These are phyloP conservation scores for Ommatoiulus sabulosus DNA, from an alignment of 2,888 invertebrate species.

Conservation along the genomic window DNA sequence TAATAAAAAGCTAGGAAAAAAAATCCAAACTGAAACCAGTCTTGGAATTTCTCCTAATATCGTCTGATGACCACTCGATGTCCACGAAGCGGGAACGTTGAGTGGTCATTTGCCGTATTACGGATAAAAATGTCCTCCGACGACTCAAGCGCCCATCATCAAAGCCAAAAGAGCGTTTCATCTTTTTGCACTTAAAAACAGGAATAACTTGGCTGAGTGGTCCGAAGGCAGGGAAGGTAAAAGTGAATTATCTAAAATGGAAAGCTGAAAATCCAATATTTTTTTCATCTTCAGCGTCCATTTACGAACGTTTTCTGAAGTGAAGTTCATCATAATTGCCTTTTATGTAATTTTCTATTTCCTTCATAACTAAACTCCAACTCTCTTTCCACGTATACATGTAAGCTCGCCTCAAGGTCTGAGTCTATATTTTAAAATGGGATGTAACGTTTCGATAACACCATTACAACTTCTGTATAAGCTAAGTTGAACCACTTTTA, in stretches of 20 bases:
- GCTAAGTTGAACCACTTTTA: too few relatives aligned
- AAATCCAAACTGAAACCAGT: too few relatives aligned
- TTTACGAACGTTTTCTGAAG: neutral
- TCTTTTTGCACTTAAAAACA: neutral
- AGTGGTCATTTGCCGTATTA: neutral
- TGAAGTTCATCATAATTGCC: neutral
- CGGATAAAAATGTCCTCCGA: neutral
- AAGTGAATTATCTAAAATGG: conserved; percentile 5
- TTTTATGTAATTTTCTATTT: neutral
- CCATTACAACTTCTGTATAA: too few relatives aligned
- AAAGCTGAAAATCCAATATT: conserved; percentile 9
- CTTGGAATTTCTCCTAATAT: neutral
- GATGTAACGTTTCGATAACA: too few relatives aligned
- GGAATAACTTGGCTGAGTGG: neutral
- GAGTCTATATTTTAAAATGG: too few relatives aligned
- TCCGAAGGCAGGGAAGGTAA: neutral
- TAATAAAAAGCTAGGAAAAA: too few relatives aligned
- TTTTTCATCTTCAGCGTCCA: neutral
- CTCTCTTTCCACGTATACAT: too few relatives aligned
- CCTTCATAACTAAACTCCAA: neutral
- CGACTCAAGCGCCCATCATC: neutral
- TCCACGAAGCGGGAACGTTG: neutral
- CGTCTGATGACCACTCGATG: neutral
- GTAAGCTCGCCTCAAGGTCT: neutral
- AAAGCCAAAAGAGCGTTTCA: neutral